Evolutionary conservation across 2,113 vertebrate genomes (phyloP).

Genomic region (Neopipo cinnamomea): DNA sequence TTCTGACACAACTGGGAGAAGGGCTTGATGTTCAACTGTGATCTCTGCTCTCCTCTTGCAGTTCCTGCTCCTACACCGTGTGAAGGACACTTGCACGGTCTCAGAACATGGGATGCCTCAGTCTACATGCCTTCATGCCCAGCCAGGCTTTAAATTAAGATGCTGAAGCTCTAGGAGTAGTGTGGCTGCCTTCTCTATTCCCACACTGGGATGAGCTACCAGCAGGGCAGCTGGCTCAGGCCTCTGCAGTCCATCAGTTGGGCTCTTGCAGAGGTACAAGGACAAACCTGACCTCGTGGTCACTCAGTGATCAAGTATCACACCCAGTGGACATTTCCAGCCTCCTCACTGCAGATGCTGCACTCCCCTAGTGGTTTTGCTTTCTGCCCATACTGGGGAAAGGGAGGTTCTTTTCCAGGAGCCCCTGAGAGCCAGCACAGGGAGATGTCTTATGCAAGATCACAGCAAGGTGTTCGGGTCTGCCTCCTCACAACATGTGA

Average conservation of each 20-base stretch:
- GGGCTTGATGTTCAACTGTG: not conserved
- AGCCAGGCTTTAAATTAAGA: not conserved
- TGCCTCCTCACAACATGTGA: not conserved
- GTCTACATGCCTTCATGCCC: not conserved
- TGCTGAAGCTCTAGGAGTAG: not conserved
- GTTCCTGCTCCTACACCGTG: not conserved
- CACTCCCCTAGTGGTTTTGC: not conserved
- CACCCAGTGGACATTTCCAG: not conserved
- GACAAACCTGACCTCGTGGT: not conserved
- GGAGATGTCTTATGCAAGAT: not conserved
- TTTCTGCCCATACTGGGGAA: not conserved
- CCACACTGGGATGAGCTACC: fast-evolving
- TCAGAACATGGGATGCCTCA: fast-evolving
- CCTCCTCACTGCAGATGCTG: not conserved
- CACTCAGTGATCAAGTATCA: not conserved
- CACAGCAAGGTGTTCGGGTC: not conserved
- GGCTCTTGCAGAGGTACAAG: not conserved
- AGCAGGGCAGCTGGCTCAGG: not conserved
- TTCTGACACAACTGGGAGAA: fast-evolving
- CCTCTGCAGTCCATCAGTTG: not conserved
- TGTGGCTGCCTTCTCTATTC: not conserved
- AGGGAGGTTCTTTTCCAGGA: not conserved
- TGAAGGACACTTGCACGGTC: fast-evolving
- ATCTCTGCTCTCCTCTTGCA: not conserved
- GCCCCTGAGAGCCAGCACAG: not conserved